phyloP scores from a whole-genome alignment of 2,888 invertebrate genomes.

The Molorchus minor region DNA sequence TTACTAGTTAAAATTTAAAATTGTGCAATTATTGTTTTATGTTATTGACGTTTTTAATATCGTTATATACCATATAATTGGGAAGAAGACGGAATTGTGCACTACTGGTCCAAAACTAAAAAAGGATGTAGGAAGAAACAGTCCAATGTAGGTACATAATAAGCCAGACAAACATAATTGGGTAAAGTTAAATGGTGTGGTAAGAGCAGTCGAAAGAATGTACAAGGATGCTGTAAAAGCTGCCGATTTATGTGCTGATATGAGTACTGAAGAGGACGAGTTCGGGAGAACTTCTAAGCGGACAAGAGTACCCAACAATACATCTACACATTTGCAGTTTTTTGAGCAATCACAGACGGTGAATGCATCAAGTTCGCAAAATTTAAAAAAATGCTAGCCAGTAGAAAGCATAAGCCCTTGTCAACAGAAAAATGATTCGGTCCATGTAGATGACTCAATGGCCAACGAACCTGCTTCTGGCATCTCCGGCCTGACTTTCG shows the following conservation, averaged over 20 bases:
- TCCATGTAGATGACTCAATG: too few species aligned
- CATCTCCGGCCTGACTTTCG: too few species aligned
- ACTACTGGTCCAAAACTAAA: conserved; percentile 2
- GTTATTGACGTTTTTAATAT: conserved; percentile 2
- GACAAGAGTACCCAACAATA: too few species aligned
- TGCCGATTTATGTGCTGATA: not conserved
- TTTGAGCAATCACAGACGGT: too few species aligned
- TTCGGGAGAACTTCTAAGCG: too few species aligned
- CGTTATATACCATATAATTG: conserved; percentile 1
- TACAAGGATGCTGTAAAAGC: not conserved
- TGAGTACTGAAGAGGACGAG: not conserved
- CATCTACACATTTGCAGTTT: too few species aligned
- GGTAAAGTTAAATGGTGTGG: not conserved
- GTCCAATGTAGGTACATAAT: conserved; percentile 3
- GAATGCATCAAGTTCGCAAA: too few species aligned
- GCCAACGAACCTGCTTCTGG: too few species aligned
- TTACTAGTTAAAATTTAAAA: not conserved
- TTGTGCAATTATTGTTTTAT: not conserved
- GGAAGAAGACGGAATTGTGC: conserved; percentile 4
- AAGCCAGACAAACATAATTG: conserved; percentile 1
- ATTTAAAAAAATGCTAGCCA: too few species aligned
- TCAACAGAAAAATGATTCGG: too few species aligned
- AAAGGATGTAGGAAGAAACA: conserved; percentile 1
- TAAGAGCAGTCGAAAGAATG: not conserved
- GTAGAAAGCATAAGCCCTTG: too few species aligned